phyloP scores from a whole-genome alignment of 1,140 invertebrate genomes.

The Scaptodrosophila lebanonensis region DNA sequence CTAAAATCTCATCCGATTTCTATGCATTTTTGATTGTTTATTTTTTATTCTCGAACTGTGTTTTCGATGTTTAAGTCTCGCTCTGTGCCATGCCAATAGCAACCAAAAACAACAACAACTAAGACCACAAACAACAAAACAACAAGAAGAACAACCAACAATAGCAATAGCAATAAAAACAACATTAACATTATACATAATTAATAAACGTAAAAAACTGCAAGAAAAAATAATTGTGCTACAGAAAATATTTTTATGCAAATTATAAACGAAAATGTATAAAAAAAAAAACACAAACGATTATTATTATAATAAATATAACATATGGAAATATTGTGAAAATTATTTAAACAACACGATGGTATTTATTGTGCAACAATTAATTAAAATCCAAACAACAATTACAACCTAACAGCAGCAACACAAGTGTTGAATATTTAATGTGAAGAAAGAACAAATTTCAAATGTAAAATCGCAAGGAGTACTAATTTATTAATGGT shows the following conservation, averaged over 20 bases:
- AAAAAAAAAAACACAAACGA: constrained; percentile 35
- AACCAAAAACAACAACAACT: constrained; percentile 18
- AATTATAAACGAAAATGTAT: constrained; percentile 55
- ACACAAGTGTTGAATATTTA: constrained; percentile 27
- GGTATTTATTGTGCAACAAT: constrained; percentile 24
- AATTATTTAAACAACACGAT: constrained; percentile 35
- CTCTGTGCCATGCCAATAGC: constrained; percentile 40
- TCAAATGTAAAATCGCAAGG: constrained; percentile 34
- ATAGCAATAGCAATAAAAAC: constrained; percentile 15
- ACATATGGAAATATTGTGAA: constrained; percentile 34
- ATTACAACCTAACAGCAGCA: background rate
- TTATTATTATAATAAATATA: constrained; percentile 52
- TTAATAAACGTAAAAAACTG: no score
- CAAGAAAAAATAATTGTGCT: no score
- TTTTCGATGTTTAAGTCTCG: constrained; percentile 42
- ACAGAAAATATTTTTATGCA: constrained; percentile 55
- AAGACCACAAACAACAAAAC: constrained; percentile 2
- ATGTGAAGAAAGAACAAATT: constrained; percentile 42
- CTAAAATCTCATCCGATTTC: no score
- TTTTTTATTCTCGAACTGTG: no score
- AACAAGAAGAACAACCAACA: constrained; percentile 2
- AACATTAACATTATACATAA: no score
- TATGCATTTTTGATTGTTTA: no score
- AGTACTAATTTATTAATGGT: constrained; percentile 21
- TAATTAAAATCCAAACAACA: constrained; percentile 10